Evolutionary conservation across 2,888 invertebrate species (phyloP).

Genomic region (Cryptus viduatorius): DNA sequence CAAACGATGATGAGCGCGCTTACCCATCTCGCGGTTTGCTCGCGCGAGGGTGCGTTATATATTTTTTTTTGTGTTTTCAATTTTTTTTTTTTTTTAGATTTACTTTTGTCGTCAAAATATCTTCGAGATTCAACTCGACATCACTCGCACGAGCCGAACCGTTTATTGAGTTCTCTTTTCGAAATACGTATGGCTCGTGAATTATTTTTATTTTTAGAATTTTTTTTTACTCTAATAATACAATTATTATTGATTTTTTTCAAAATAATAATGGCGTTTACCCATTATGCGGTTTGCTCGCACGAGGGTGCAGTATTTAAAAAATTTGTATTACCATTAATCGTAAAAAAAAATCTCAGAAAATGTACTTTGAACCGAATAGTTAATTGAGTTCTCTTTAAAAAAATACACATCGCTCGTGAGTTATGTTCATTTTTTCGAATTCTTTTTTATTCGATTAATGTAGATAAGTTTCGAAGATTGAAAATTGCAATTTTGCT

Average conservation of each 20-base stretch:
- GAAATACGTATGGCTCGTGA: background rate
- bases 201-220: background rate
- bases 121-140: conserved; percentile 10
- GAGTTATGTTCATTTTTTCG: background rate
- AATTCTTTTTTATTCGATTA: background rate
- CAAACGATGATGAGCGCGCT: conserved; percentile 80
- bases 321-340: background rate
- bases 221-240: background rate
- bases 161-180: conserved; percentile 56
- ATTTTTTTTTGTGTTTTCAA: conserved; percentile 9
- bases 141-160: conserved; percentile 66
- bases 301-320: too few relatives aligned
- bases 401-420: background rate
- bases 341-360: background rate
- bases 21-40: conserved; percentile 68
- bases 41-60: conserved; percentile 60
- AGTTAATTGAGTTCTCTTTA: conserved; percentile 55
- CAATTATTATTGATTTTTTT: background rate
- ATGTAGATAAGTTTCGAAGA: background rate
- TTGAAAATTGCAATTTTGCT: background rate
- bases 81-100: background rate
- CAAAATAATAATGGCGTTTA: conserved; percentile 7
- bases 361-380: conserved; percentile 49
- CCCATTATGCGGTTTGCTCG: too few relatives aligned
- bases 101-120: background rate